Base-by-base conservation (phyloP, 2,797 vertebrate genomes). In the Microctenopoma steveboyesi region DNA sequence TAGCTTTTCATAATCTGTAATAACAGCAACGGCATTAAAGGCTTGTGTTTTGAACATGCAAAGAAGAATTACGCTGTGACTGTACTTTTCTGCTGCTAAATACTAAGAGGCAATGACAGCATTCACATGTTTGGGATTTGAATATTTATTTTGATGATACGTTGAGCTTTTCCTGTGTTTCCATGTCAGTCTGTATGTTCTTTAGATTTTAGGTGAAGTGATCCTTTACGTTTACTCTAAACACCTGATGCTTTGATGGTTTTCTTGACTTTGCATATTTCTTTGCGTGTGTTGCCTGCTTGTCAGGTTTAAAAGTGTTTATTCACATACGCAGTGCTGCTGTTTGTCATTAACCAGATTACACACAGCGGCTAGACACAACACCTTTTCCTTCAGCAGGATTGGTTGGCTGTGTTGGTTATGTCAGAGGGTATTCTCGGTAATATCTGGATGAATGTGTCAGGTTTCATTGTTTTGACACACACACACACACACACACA, bases 371-470 rank as follows among this genome's bases (percentile, higher is more conserved):
- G 48, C 64, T n/a, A 16, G 52, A 68, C 64, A 75, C 47, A 64
- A 55, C 76, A 78, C 76, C 55, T 77, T 68, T 33, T 79, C 49
- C 43, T 51, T 50, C 52, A 59, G 33, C 61, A 66, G 37, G 72
- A 82, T 69, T 73, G 78, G 87, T 59, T 56, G 63, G 51, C 74
- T 10, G 63, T 53, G 65, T 39, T 16, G 30, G 33, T 61, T 72
- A 53, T 30, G 51, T 77, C 76, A 71, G 14, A 70, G 69, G 74
- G 56, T 60, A 83, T 87, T 86, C 72, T 84, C 4, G 18, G 69
- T 70, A 86, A 63, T 81, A 84, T 79, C 79, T 80, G 61, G 70
- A 76, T 69, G 57, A 69, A 81, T 76, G 74, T 84, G 68, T 86
- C 40, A 0, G 64, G 77, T 86, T 86, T 85, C 70, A 72, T 72